A percentile compares a stretch with the other conserved stretches of the same genome.
Evolutionary conservation across 2,113 vertebrate genomes (phyloP).

Genomic region (Rhinopomastus cyanomelas): DNA sequence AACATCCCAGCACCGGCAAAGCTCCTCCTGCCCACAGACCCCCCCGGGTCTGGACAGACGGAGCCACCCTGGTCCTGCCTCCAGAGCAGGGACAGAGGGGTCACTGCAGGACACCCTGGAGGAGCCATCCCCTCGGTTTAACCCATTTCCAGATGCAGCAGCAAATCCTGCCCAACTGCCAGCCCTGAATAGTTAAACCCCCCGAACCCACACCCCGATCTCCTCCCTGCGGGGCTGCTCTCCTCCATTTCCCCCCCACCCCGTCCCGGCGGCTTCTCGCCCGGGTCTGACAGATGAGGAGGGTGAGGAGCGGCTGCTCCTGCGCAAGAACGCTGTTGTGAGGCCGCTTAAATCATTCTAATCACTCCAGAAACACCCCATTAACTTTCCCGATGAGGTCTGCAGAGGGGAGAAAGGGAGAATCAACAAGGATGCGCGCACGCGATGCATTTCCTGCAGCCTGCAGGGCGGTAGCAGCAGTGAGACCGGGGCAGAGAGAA

Average conservation of each 20-base stretch:
- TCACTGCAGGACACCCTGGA: fast-evolving
- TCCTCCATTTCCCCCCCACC: background rate
- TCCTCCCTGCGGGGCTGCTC: background rate
- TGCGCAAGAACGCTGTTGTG: slow-evolving; percentile 62
- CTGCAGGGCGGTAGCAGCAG: slow-evolving; percentile 18
- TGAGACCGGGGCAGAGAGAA: slow-evolving; percentile 61
- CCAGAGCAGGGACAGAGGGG: background rate
- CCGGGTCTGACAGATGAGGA: background rate
- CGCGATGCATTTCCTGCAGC: background rate
- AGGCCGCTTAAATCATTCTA: slow-evolving; percentile 73
- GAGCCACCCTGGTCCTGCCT: background rate
- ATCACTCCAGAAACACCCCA: slow-evolving; percentile 76
- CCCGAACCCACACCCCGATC: background rate
- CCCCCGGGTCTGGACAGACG: background rate
- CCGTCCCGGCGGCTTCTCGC: background rate
- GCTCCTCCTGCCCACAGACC: background rate
- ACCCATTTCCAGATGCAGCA: background rate
- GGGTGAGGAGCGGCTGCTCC: slow-evolving; percentile 9
- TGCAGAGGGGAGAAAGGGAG: slow-evolving; percentile 38
- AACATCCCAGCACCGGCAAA: background rate
- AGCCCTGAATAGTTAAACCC: background rate
- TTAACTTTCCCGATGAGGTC: slow-evolving; percentile 73
- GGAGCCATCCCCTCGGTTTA: fast-evolving
- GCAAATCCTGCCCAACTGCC: background rate
- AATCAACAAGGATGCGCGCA: background rate